Evolutionary conservation across 64 coral and sea anemone species (phyloP), one percentile per base, ranked within the genome.

Genomic region (Porites australiensis): DNA sequence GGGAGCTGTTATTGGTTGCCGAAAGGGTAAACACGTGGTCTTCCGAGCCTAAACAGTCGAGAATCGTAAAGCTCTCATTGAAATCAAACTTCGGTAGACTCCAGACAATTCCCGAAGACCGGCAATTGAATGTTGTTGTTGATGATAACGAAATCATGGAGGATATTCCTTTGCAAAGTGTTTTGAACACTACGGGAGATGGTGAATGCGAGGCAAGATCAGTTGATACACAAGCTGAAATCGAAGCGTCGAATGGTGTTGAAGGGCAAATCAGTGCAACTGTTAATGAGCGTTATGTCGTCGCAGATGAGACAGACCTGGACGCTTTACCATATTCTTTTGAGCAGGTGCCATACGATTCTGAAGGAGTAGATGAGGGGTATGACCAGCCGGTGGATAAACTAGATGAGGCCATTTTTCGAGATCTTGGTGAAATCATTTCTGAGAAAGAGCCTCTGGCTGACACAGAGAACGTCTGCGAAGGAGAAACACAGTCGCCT

Each of bases 1-100:
- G 64, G 13, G 95, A 94, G 63, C 67, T 97, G 69, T 57, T 97
- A 45, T 64, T 94, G 72, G 82, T 93, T 4, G 83, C 91, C 16
- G 91, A 93, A 23, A 23, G 63, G 59, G 45, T 77, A 18, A 73
- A 27, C 22, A 6, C 73, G 15, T 3, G 47, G 52, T 18, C 70
- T 19, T 18, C 23, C 50, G 44, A 4, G 0, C 1, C 86, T 43
- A 21, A 43, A n/a, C 62, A 68, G 4, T 75, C 69, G 16, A 43
- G 18, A 5, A 58, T 50, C 10, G 69, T 50, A 18, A 75, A 88
- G 70, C 86, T 74, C 75, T 88, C 58, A 6, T 21, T 74, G 52
- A 74, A 88, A 75, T 87, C 80, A 10, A 18, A 65, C 5, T 77
- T 63, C 22, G 45, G 64, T 37, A 87, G 64, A 47, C 64, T 93